Conservation (phyloP, 1,140 invertebrate species). For the Macrocentrus cingulum region DNA sequence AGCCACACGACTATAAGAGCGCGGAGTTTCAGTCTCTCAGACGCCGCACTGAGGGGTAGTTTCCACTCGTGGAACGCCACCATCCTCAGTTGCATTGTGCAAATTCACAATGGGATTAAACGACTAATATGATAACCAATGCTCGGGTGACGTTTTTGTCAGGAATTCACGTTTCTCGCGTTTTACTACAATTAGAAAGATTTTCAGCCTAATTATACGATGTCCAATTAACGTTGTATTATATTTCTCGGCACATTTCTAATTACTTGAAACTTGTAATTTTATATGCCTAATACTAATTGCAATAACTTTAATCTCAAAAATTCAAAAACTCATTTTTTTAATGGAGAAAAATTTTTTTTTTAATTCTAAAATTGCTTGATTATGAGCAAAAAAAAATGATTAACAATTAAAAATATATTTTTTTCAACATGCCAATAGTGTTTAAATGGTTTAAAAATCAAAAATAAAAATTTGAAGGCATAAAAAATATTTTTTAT, state of each 20-base stretch:
- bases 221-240: neutral
- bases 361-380: no score
- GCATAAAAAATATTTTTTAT: no score
- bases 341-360: no score
- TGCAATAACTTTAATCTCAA: no score
- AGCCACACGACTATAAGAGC: slow-evolving; percentile 9
- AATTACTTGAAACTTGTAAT: no score
- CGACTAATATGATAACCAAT: slow-evolving; percentile 25
- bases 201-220: neutral
- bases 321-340: no score
- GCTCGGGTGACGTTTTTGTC: neutral
- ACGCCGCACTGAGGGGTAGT: slow-evolving; percentile 17
- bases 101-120: slow-evolving; percentile 25
- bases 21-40: neutral
- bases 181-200: neutral
- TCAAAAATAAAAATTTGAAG: no score
- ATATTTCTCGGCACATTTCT: neutral
- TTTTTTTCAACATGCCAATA: no score
- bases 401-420: no score
- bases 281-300: no score
- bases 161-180: neutral
- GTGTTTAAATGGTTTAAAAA: no score
- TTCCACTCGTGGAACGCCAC: neutral
- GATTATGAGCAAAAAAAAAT: no score
- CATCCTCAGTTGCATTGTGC: slow-evolving; percentile 21